phyloP scores from a whole-genome alignment of 2,888 invertebrate genomes.

The Drosophila anomelani region DNA sequence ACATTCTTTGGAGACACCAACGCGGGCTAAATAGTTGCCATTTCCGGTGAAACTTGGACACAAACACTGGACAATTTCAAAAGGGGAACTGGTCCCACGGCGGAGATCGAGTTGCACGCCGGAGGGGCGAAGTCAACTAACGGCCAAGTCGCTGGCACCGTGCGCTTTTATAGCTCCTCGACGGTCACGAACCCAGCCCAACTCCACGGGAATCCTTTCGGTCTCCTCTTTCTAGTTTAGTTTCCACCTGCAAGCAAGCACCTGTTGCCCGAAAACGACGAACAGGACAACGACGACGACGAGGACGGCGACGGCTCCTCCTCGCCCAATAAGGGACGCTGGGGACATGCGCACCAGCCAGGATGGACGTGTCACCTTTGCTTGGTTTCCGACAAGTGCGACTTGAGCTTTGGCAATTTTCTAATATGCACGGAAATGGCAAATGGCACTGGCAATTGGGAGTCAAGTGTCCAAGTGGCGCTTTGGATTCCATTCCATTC shows the following conservation, averaged over 20 bases:
- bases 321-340: conserved; percentile 12
- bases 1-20: conserved; percentile 28
- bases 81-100: conserved; percentile 22
- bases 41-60: conserved; percentile 8
- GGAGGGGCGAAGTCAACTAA: conserved; percentile 58
- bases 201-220: conserved; percentile 28
- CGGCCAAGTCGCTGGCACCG: conserved; percentile 19
- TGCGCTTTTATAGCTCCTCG: conserved; percentile 61
- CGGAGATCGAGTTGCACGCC: conserved; percentile 46
- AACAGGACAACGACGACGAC: neutral
- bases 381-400: conserved; percentile 51
- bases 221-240: conserved; percentile 7
- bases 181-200: conserved; percentile 25
- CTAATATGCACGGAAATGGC: conserved; percentile 58
- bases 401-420: conserved; percentile 56
- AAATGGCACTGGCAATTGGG: conserved; percentile 44
- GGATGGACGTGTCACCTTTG: conserved; percentile 25
- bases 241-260: conserved; percentile 52
- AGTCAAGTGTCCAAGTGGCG: conserved; percentile 42
- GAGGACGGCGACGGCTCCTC: neutral
- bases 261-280: conserved; percentile 60
- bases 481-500: conserved; percentile 35
- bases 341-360: conserved; percentile 68
- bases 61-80: conserved; percentile 7
- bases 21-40: conserved; percentile 31